phyloP scores from a whole-genome alignment of 2,113 vertebrate species.

The Proteles cristata region DNA sequence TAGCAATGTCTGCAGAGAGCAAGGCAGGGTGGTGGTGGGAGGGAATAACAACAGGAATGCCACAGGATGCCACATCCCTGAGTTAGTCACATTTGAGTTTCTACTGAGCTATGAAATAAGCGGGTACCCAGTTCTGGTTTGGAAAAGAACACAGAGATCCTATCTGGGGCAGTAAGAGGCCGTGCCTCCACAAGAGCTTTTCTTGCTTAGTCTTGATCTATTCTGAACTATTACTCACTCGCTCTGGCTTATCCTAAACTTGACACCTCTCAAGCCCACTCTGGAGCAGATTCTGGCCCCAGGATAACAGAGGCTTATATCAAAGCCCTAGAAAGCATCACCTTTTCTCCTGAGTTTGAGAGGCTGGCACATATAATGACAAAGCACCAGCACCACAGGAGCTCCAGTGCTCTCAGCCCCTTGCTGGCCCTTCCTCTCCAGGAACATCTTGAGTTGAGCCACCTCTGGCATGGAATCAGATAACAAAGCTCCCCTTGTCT shows the following conservation, averaged over 20 bases:
- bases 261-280: not conserved
- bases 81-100: not conserved
- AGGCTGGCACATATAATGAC: not conserved
- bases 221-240: not conserved
- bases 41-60: rapidly evolving
- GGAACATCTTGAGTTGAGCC: not conserved
- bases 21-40: too few relatives aligned
- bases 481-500: not conserved
- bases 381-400: not conserved
- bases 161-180: not conserved
- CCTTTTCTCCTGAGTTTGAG: not conserved
- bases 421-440: not conserved
- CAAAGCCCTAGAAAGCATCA: not conserved
- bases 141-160: not conserved
- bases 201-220: not conserved
- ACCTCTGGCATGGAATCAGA: not conserved
- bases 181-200: not conserved
- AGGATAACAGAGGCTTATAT: not conserved
- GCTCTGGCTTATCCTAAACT: not conserved
- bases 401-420: not conserved
- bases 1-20: not conserved
- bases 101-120: not conserved
- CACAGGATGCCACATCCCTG: too few relatives aligned
- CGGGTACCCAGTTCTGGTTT: not conserved
- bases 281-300: not conserved